phyloP scores from a whole-genome alignment of 2,888 invertebrate species.

The Calephelis perditalis region DNA sequence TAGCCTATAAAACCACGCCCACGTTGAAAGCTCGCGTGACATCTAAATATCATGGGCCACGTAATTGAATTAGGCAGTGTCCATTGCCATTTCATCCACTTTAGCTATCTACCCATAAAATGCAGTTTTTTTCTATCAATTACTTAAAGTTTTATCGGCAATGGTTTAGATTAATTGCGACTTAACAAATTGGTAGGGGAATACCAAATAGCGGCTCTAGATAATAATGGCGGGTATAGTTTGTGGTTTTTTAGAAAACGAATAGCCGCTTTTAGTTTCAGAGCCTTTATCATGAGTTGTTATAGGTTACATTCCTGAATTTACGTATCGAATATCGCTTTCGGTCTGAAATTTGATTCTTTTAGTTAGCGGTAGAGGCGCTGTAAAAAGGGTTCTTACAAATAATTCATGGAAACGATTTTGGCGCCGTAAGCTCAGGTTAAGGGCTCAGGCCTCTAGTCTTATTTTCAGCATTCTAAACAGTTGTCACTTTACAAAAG shows the following conservation, averaged over 20 bases:
- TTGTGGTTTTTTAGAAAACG: background rate
- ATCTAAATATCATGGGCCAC: constrained; percentile 19
- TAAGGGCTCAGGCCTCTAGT: no score
- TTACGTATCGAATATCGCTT: no score
- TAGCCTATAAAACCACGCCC: constrained; percentile 10
- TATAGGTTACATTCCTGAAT: no score
- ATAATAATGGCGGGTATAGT: background rate
- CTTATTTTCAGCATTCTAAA: no score
- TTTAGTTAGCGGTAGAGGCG: no score
- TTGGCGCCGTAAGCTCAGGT: no score
- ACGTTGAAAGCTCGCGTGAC: constrained; percentile 22
- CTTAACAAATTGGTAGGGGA: constrained; percentile 33
- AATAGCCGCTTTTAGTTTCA: no score
- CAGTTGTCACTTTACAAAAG: no score
- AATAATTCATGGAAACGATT: no score
- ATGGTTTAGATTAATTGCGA: constrained; percentile 34
- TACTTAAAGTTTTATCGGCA: constrained; percentile 32
- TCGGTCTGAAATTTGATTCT: no score
- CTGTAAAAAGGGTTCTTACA: no score
- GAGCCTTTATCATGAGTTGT: no score
- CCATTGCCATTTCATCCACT: constrained; percentile 53
- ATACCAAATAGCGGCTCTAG: constrained; percentile 13
- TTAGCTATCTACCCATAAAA: constrained; percentile 44
- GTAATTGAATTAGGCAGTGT: constrained; percentile 65
- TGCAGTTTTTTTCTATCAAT: constrained; percentile 34